Base-by-base conservation (phyloP, 2,113 vertebrate species). In the Chauna torquata region DNA sequence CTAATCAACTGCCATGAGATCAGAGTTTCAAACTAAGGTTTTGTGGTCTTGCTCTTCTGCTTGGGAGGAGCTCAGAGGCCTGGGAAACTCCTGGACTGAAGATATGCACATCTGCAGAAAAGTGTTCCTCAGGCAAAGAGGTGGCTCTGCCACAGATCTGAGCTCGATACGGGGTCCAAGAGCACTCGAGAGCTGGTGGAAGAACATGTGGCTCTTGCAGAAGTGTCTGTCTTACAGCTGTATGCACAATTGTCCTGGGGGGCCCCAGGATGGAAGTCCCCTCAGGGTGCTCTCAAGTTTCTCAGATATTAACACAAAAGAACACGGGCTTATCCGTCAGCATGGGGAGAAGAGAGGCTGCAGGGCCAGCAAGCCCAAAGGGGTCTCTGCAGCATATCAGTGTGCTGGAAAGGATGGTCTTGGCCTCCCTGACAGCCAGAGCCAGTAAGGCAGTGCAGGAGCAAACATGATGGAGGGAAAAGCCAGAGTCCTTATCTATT, bases 21-120 rank as follows among this genome's bases (percentile, higher is more conserved):
- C 23, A 19, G 86, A 45, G 27, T 61, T 65, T 52, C 50, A 91
- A 89, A 15, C 13, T 58, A 66, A 49, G 36, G 16, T 69, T 95
- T 91, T 92, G 47, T 84, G 77, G 40, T 91, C 34, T 91, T 74
- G 11, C 30, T 84, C 6, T 86, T 88, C 76, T 71, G 45, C 57
- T 38, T 38, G 4, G 30, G n/a, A 78, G 68, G 50, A 86, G 18
- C 38, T 3, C 47, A 68, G 52, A 47, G 69, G 20, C n/a, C 2
- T 19, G 44, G 27, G 47, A 78, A 91, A 69, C 20, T 84, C 61
- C 23, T 55, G 25, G n/a, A 20, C 50, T 93, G 27, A 23, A 80
- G 72, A 65, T 0, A 1, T 81, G 59, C 23, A 42, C 16, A 24
- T 40, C 44, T 91, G 49, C n/a, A 92, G n/a, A 64, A 79, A 77